Conservation (phyloP, 2,888 invertebrate genomes). For the Mimachlamys varia region DNA sequence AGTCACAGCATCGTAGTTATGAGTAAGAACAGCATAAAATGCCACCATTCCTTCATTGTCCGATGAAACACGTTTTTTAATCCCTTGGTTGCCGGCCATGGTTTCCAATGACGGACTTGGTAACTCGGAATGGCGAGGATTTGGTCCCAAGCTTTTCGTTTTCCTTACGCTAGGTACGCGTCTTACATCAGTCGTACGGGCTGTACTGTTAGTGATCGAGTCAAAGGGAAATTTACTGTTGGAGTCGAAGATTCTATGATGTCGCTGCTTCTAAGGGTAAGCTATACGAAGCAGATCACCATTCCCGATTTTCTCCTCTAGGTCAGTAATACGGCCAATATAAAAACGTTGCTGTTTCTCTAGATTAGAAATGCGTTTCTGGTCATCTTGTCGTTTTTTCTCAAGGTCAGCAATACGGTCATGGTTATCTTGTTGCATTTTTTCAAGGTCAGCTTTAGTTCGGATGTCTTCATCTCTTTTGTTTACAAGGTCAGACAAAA, state of each 20-base stretch:
- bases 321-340: neutral
- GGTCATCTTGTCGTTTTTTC: neutral
- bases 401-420: neutral
- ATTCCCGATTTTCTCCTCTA: neutral
- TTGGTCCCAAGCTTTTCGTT: too few relatives aligned
- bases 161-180: too few relatives aligned
- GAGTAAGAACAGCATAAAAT: neutral
- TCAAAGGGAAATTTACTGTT: neutral
- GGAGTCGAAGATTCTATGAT: neutral
- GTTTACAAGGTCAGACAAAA: neutral
- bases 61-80: neutral
- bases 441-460: neutral
- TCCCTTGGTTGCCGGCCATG: neutral
- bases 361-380: neutral
- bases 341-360: neutral
- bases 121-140: neutral
- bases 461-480: neutral
- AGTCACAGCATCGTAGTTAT: too few relatives aligned
- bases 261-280: neutral
- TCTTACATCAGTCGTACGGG: too few relatives aligned
- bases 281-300: neutral
- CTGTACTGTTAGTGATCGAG: too few relatives aligned
- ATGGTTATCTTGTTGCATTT: too few relatives aligned
- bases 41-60: neutral
- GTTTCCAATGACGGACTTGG: neutral